Conservation (phyloP, 2,797 vertebrate genomes). For the Myotis daubentonii region DNA sequence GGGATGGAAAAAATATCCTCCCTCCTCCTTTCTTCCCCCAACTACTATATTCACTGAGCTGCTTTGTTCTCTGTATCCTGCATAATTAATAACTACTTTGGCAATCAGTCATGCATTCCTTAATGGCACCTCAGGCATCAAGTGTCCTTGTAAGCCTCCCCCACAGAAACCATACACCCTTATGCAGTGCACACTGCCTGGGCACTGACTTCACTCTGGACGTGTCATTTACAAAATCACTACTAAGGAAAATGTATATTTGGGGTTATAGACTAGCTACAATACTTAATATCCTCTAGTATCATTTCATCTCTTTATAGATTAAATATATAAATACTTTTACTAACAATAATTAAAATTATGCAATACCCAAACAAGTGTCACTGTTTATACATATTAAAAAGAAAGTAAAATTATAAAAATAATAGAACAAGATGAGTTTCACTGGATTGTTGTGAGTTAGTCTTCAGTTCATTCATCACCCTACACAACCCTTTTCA, state of each 20-base stretch:
- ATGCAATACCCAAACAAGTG: background rate
- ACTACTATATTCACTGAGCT: conserved; percentile 79
- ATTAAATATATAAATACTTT: background rate
- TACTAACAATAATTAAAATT: background rate
- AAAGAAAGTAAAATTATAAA: conserved; percentile 4
- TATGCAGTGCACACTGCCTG: conserved; percentile 71
- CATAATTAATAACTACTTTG: conserved; percentile 88
- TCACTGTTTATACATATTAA: background rate
- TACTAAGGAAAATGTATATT: background rate
- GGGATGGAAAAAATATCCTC: conserved; percentile 68
- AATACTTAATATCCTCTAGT: background rate
- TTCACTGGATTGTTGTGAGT: background rate
- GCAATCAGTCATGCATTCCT: conserved; percentile 89
- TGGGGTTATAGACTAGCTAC: conserved; percentile 45
- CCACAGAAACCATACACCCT: conserved; percentile 79
- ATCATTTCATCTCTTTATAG: background rate
- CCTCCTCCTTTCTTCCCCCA: conserved; percentile 49
- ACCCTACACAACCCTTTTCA: background rate
- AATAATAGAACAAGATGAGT: background rate
- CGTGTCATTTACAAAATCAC: conserved; percentile 65
- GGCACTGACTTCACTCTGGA: conserved; percentile 78
- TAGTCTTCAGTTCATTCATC: background rate
- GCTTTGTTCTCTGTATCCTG: conserved; percentile 85
- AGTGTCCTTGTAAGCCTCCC: conserved; percentile 82
- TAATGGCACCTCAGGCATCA: conserved; percentile 87